Evolutionary conservation across 2,797 vertebrate genomes (phyloP), one percentile per base, ranked within the genome.

Genomic region (Malurus leucopterus): DNA sequence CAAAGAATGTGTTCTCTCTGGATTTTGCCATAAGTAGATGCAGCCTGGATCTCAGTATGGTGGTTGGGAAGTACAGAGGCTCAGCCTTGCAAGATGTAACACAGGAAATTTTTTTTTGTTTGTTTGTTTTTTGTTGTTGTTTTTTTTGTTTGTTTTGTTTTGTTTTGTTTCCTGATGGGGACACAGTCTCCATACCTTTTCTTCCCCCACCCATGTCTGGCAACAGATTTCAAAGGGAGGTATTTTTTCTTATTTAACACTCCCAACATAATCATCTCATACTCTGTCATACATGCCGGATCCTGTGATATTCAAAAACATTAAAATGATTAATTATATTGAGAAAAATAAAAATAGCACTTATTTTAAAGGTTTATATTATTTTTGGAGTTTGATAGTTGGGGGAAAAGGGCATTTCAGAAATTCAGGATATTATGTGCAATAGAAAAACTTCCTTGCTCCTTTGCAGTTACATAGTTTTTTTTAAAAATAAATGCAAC

Each of bases 371-470:
- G 15, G 1, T 61, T 91, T 85, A 17, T 40, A 38, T 80, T 89
- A 51, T 27, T 75, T 65, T 76, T 67, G 16, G 26, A 77, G 38
- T 55, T 34, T 58, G 10, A 18, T 46, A 62, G 16, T 18, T 59
- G 18, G 15, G 6, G 23, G 8, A 0, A 32, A 75, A 34, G 67
- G 79, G 41, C 57, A 61, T 84, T 87, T 90, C 34, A 76, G 79
- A 81, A 92, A 81, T 53, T 50, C 67, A 59, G 29, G 73, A 19
- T 78, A 57, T 19, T 47, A 34, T 15, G 79, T 95, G 94, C 92
- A 92, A 92, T 92, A 90, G 36, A 57, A 61, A 69, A 65, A 29
- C 29, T 29, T 80, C 49, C 34, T 82, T 55, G 47, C 40, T 88
- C 17, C 62, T 57, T 86, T 76, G 46, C 21, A 34, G 40, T 88